phyloP scores from a whole-genome alignment of 2,113 vertebrate species.

The Callionymus lyra region DNA sequence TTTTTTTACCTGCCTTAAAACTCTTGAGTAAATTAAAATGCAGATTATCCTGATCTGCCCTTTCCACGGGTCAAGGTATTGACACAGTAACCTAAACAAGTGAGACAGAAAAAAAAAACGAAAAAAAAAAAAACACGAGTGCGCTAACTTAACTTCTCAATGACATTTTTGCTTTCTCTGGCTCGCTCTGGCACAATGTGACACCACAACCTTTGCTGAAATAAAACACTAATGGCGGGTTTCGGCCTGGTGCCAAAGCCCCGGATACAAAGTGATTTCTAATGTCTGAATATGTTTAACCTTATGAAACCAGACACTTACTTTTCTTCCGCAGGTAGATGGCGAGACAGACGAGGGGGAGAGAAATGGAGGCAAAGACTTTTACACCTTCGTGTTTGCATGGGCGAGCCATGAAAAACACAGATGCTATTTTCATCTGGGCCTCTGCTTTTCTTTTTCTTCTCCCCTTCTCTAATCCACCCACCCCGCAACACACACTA shows the following conservation, averaged over 20 bases:
- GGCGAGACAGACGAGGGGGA: constrained; percentile 1
- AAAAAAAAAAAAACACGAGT: too few relatives aligned
- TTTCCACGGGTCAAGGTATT: too few relatives aligned
- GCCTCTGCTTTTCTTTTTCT: constrained; percentile 70
- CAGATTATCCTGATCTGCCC: too few relatives aligned
- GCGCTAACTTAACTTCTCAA: too few relatives aligned
- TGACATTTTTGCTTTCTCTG: too few relatives aligned
- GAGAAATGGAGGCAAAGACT: constrained; percentile 68
- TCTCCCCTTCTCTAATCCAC: constrained; percentile 17
- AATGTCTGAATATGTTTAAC: constrained; percentile 61
- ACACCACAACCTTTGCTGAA: neutral
- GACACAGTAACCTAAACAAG: too few relatives aligned
- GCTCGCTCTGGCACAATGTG: neutral
- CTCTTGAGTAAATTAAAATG: too few relatives aligned
- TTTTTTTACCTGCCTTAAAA: too few relatives aligned
- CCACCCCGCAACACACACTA: constrained; percentile 45
- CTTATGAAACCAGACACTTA: constrained; percentile 34
- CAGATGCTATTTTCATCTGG: constrained; percentile 93
- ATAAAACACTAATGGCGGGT: neutral
- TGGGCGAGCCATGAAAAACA: constrained; percentile 88
- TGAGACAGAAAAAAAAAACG: too few relatives aligned
- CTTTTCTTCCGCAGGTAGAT: constrained; percentile 13
- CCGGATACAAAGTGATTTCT: constrained; percentile 8
- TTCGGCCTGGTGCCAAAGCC: constrained; percentile 4
- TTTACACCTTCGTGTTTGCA: constrained; percentile 80